phyloP scores from a whole-genome alignment of 1,140 invertebrate genomes.

The Anastrepha obliqua region DNA sequence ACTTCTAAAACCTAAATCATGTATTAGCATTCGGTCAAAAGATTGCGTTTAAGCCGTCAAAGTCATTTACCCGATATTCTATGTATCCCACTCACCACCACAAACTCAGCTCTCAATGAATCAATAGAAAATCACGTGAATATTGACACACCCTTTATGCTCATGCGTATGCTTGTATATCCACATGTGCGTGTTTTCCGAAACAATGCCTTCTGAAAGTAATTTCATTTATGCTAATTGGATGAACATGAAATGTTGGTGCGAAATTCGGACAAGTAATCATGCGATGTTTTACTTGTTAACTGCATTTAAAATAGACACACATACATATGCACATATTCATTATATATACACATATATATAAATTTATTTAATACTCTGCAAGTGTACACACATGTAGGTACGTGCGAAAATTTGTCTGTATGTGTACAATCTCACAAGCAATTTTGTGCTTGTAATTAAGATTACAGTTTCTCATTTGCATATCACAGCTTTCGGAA shows the following conservation, averaged over 20 bases:
- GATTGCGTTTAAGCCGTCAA: too few relatives aligned
- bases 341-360: too few relatives aligned
- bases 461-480: constrained; percentile 8
- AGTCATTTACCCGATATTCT: too few relatives aligned
- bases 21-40: too few relatives aligned
- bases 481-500: neutral
- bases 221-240: constrained; percentile 46
- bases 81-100: too few relatives aligned
- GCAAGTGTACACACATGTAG: neutral
- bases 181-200: neutral
- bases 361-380: neutral
- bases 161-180: neutral
- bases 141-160: neutral
- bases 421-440: too few relatives aligned
- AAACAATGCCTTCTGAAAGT: constrained; percentile 11
- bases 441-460: neutral
- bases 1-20: too few relatives aligned
- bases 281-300: neutral
- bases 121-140: too few relatives aligned
- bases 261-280: constrained; percentile 23
- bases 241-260: constrained; percentile 25
- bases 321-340: neutral
- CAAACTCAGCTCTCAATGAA: too few relatives aligned
- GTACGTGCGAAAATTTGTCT: neutral
- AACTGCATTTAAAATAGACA: constrained; percentile 27